A percentile compares a stretch with the other conserved stretches of the same genome.
Evolutionary conservation across 1,140 invertebrate species (phyloP).

Genomic region (Drosophila nebulosa): DNA sequence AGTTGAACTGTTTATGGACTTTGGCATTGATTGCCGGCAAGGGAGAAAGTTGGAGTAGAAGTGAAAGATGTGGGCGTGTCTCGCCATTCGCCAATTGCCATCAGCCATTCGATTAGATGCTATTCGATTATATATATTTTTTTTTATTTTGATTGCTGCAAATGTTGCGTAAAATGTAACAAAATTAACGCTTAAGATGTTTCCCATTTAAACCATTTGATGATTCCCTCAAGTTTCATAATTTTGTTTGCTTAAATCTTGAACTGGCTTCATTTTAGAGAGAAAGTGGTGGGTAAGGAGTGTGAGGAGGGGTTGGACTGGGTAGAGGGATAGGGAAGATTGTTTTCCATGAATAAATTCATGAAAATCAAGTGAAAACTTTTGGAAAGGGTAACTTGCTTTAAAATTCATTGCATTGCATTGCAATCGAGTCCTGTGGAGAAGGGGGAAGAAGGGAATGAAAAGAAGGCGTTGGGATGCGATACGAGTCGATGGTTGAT

Average conservation of each 20-base stretch:
- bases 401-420: slow-evolving; percentile 61
- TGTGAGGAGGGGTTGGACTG: background rate
- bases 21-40: slow-evolving; percentile 38
- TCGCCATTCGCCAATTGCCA: slow-evolving; percentile 7
- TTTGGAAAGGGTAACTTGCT: slow-evolving; percentile 23
- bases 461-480: background rate
- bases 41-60: background rate
- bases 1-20: slow-evolving; percentile 52
- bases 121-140: slow-evolving; percentile 54
- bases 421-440: slow-evolving; percentile 30
- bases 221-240: background rate
- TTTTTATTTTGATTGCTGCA: slow-evolving; percentile 39
- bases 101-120: slow-evolving; percentile 40
- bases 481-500: slow-evolving; percentile 50
- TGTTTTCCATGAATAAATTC: slow-evolving; percentile 36
- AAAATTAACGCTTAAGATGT: slow-evolving; percentile 44
- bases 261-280: background rate
- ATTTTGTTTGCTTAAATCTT: background rate
- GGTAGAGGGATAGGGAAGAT: background rate
- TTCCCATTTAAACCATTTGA: slow-evolving; percentile 13
- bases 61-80: slow-evolving; percentile 21
- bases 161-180: slow-evolving; percentile 48
- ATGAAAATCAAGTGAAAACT: slow-evolving; percentile 62
- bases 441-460: background rate
- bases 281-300: background rate